Base-by-base conservation (phyloP, 2,113 vertebrate species). In the Heteronetta atricapilla region DNA sequence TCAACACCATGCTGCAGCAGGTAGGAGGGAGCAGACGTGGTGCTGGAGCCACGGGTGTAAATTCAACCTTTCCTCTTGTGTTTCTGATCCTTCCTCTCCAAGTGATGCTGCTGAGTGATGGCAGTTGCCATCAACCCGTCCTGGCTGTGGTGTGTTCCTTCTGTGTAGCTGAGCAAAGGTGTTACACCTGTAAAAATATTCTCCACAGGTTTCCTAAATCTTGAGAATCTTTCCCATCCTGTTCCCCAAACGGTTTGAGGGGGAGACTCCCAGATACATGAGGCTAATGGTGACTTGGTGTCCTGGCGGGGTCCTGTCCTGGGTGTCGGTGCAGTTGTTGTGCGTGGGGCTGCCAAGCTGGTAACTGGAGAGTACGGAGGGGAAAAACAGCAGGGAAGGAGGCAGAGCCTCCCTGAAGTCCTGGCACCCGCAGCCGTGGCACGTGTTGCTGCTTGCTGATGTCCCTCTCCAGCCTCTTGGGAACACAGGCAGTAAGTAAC, bases 11-110 rank as follows among this genome's bases (percentile, higher is more conserved):
- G 11, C 17, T 36, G 6, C 36, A 38, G n/a, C 6, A 20, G 28
- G 15, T 3, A 63, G 55, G 36, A 52, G 60, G 72, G 31, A 86
- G 46, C 52, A 16, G 25, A 8, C 7, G 8, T 2, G 1, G 25
- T 0, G 2, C 28, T 85, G 29, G 38, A 67, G 34, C 0, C 0
- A 5, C 0, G 0, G 34, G 14, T 7, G 2, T 48, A 72, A 84
- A 72, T 34, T 8, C 29, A 69, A 1, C 14, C 13, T 79, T 56
- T 80, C 10, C 15, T 70, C 15, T 72, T 69, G 34, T 17, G 40
- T 81, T 69, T n/a, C n/a, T 70, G 25, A 70, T 11, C 16, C 36
- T 78, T 52, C 2, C 1, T 55, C 36, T 94, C 2, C 0, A 46
- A 64, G 19, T 60, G 21, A 23, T 28, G 67, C 53, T 63, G 66